Evolutionary conservation across 2,113 vertebrate species (phyloP).

Genomic region (Isichthys henryi): DNA sequence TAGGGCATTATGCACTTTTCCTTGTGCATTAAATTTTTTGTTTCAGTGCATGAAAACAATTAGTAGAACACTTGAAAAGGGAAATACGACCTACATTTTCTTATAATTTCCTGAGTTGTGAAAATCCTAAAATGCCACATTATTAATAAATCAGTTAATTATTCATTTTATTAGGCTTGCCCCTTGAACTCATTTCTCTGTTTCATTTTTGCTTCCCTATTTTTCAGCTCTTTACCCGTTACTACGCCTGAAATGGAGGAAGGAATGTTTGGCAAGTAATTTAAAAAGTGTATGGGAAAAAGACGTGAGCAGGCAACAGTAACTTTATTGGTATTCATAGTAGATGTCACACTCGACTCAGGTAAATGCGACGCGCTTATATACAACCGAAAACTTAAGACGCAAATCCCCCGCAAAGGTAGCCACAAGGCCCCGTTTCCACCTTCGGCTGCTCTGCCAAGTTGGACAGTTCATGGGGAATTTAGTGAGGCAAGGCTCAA

Average conservation of each 20-base stretch:
- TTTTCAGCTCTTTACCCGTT: neutral
- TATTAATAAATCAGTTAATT: neutral
- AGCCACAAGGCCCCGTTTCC: neutral
- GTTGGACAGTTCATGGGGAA: neutral
- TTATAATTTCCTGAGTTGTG: neutral
- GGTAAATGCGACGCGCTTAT: neutral
- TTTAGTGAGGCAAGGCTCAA: neutral
- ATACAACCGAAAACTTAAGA: neutral
- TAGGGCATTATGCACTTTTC: too few relatives aligned
- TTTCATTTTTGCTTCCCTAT: neutral
- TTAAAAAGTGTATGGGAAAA: neutral
- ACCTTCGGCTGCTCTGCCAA: neutral
- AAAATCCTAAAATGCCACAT: neutral
- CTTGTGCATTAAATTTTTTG: too few relatives aligned
- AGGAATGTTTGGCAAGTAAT: neutral
- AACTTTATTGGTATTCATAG: neutral
- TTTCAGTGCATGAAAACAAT: too few relatives aligned
- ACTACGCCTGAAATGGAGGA: neutral
- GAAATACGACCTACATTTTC: neutral
- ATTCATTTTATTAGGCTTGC: neutral
- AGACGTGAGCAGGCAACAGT: neutral
- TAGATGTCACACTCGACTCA: neutral
- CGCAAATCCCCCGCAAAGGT: neutral
- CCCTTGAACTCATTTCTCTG: neutral
- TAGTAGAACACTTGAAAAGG: neutral